Evolutionary conservation across 1,140 invertebrate species (phyloP).

Genomic region (Pogonomyrmex barbatus): DNA sequence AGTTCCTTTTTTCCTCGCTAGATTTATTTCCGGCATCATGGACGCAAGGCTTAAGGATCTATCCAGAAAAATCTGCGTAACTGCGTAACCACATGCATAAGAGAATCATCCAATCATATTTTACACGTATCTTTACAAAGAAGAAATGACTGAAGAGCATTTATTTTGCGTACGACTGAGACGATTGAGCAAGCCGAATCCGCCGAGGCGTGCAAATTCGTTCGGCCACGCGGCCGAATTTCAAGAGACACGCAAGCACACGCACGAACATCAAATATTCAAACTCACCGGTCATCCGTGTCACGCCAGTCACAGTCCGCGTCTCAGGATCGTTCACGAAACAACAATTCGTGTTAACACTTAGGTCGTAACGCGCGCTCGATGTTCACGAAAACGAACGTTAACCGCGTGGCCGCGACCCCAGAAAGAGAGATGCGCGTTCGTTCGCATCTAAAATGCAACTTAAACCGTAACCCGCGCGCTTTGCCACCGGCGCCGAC

Average conservation of each 20-base stretch:
- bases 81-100: no score
- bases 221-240: not conserved
- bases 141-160: no score
- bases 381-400: conserved; percentile 75
- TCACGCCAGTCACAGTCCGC: conserved; percentile 12
- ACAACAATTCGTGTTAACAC: not conserved
- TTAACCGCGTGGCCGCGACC: conserved; percentile 76
- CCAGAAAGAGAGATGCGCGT: conserved; percentile 81
- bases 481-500: conserved; percentile 76
- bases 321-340: conserved; percentile 18
- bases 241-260: not conserved
- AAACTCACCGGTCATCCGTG: conserved; percentile 32
- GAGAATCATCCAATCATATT: no score
- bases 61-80: no score
- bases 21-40: no score
- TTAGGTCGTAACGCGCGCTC: conserved; percentile 26
- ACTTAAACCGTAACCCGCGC: conserved; percentile 84
- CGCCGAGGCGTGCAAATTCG: no score
- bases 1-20: no score
- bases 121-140: no score
- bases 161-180: no score
- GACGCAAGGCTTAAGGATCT: no score
- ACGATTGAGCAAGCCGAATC: no score
- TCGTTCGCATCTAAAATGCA: conserved; percentile 85
- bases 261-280: not conserved